Percentiles rank a stretch among this genome's conserved stretches.
These are phyloP conservation scores for Calameuta pallipes DNA, from an alignment of 2,888 invertebrate species.

Conservation along the genomic window DNA sequence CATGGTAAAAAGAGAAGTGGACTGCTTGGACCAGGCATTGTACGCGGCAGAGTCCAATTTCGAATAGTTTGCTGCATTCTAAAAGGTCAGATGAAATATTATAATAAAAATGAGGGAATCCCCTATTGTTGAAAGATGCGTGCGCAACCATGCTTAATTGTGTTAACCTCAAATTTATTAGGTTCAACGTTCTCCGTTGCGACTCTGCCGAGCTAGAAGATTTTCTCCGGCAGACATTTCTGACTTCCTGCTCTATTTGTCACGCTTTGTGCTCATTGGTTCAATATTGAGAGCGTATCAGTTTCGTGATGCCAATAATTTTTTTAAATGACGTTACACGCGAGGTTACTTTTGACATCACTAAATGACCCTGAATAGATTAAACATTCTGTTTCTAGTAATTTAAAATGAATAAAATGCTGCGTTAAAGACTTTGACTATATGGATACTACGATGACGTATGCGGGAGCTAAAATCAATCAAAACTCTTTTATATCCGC, in stretches of 20 bases:
- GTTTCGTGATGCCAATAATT: not conserved
- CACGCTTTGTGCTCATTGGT: not conserved
- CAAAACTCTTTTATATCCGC: not conserved
- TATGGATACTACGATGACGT: not conserved
- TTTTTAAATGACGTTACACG: not conserved
- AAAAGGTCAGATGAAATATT: not conserved
- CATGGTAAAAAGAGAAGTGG: conserved; percentile 53
- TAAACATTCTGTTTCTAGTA: not conserved
- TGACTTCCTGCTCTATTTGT: not conserved
- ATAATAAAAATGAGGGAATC: not conserved
- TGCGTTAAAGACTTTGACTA: not conserved
- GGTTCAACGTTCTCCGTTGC: not conserved
- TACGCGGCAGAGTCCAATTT: conserved; percentile 25
- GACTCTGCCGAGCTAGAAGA: not conserved
- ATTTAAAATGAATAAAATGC: not conserved
- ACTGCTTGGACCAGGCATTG: conserved; percentile 43
- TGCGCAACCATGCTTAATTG: not conserved
- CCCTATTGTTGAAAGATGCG: not conserved
- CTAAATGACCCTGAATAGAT: not conserved
- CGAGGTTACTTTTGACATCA: not conserved
- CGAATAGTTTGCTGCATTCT: not conserved
- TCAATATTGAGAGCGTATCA: not conserved
- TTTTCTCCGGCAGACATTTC: not conserved
- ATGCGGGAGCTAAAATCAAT: not conserved
- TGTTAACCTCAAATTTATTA: not conserved